Base-by-base conservation (phyloP, 2,797 vertebrate species). In the Cercopithecus hamlyni region DNA sequence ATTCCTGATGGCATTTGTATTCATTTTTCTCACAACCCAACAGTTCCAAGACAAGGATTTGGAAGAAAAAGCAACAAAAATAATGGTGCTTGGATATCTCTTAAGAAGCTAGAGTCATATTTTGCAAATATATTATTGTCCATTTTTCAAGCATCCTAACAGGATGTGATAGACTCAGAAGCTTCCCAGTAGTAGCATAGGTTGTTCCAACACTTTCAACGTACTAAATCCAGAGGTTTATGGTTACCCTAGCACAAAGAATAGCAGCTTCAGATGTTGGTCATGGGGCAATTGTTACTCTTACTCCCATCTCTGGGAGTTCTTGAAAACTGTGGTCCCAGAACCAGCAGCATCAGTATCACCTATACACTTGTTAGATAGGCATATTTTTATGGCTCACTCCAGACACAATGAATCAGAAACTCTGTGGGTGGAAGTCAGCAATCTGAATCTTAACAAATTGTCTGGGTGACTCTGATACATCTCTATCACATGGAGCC, bases 11-110 rank as follows among this genome's bases (percentile, higher is more conserved):
- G 70, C 58, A 55, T 93, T 87, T 79, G 39, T 70, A 57, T 22
- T 72, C 24, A 61, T 86, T 97, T 89, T 95, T 93, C 73, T 94
- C 52, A 93, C 36, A 92, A 39, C 30, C 96, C 33, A 96, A 52
- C 36, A 27, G 19, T 61, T 87, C 20, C 82, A 98, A n/a, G 15
- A 82, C 36, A 2, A 5, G 77, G 1, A 20, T 64, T 73, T 45
- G 79, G 88, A 97, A 30, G 15, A 80, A 80, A 95, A 87, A 87
- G 26, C 27, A 88, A 81, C 22, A 95, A 93, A 93, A 96, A 41
- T 80, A 76, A 93, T 43, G 2, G 30, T 48, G 39, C 36, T 80
- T 27, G n/a, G 79, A 11, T 83, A 36, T 89, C 64, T 93, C 76
- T 92, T 90, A 79, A 94, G 76, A 95, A 92, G 14, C 64, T 70